phyloP scores from a whole-genome alignment of 2,888 invertebrate species.

The Drosophila dives region DNA sequence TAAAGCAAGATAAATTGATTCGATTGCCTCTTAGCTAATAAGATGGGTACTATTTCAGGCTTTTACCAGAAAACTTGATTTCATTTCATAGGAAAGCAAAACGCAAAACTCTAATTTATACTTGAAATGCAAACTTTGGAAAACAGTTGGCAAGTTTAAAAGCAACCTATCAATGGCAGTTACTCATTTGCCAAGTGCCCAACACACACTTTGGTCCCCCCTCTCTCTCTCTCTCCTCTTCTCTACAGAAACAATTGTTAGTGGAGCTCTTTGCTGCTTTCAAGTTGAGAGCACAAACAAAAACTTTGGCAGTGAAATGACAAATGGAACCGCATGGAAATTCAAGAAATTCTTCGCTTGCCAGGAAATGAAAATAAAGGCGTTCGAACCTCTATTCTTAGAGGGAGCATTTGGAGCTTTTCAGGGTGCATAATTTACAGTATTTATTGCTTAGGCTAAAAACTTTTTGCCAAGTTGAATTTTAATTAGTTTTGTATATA shows the following conservation, averaged over 20 bases:
- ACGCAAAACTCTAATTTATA: conserved; percentile 33
- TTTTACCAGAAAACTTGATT: conserved; percentile 47
- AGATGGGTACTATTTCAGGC: conserved; percentile 31
- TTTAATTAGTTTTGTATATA: conserved; percentile 79
- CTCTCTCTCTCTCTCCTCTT: not conserved
- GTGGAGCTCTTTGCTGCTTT: conserved; percentile 25
- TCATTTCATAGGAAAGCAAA: conserved; percentile 12
- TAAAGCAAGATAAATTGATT: conserved; percentile 54
- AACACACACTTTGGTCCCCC: not conserved
- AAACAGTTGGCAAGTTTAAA: conserved; percentile 49
- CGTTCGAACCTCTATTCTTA: conserved; percentile 3
- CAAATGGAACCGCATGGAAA: conserved; percentile 75
- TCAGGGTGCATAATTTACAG: conserved; percentile 74
- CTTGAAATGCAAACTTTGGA: conserved; percentile 17
- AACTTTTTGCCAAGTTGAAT: conserved; percentile 79
- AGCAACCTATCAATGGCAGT: conserved; percentile 64
- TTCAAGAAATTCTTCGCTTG: conserved; percentile 60
- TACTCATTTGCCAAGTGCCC: conserved; percentile 50
- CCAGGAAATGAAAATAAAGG: conserved; percentile 54
- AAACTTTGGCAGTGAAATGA: conserved; percentile 80
- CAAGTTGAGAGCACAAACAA: conserved; percentile 51
- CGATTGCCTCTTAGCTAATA: conserved; percentile 37
- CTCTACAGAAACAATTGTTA: not conserved
- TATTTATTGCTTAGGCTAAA: conserved; percentile 76
- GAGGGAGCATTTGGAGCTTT: conserved; percentile 2